Conservation (phyloP, 2,888 invertebrate genomes). For the Lasius platythorax region DNA sequence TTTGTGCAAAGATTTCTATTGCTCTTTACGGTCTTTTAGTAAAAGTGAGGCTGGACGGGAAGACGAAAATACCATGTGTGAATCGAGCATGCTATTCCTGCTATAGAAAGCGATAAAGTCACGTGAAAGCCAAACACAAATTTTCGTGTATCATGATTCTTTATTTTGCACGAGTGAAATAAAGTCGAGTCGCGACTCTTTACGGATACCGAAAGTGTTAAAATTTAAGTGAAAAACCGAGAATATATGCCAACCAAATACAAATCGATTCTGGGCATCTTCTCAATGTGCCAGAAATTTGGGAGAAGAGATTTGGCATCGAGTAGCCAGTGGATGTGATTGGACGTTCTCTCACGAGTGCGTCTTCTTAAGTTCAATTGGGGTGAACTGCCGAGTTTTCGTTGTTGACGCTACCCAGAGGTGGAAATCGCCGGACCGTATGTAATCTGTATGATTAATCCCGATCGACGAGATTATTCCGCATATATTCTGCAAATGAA, state of each 20-base stretch:
- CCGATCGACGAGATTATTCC: constrained; percentile 72
- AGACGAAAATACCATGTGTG: constrained; percentile 7
- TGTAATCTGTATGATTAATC: constrained; percentile 83
- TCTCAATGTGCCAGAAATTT: constrained; percentile 71
- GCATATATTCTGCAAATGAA: constrained; percentile 32
- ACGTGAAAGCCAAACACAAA: constrained; percentile 4
- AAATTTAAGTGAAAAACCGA: constrained; percentile 64
- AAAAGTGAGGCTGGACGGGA: not conserved
- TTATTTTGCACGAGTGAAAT: constrained; percentile 44
- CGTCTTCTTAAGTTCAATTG: constrained; percentile 83
- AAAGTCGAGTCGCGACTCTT: constrained; percentile 71
- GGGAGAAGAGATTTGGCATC: constrained; percentile 79
- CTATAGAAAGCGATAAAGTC: constrained; percentile 8
- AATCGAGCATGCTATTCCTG: constrained; percentile 22
- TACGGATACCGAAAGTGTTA: constrained; percentile 65
- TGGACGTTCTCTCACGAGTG: constrained; percentile 82
- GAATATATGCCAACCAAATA: constrained; percentile 58
- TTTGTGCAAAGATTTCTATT: constrained; percentile 28
- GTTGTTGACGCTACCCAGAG: constrained; percentile 84
- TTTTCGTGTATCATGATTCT: constrained; percentile 59
- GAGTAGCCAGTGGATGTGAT: constrained; percentile 81
- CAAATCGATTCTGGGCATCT: constrained; percentile 69
- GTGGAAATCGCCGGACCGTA: constrained; percentile 85
- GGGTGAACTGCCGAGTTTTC: constrained; percentile 83
- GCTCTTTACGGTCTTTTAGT: not conserved